Evolutionary conservation across 2,113 vertebrate genomes (phyloP).

Genomic region (Cyrtonyx montezumae): DNA sequence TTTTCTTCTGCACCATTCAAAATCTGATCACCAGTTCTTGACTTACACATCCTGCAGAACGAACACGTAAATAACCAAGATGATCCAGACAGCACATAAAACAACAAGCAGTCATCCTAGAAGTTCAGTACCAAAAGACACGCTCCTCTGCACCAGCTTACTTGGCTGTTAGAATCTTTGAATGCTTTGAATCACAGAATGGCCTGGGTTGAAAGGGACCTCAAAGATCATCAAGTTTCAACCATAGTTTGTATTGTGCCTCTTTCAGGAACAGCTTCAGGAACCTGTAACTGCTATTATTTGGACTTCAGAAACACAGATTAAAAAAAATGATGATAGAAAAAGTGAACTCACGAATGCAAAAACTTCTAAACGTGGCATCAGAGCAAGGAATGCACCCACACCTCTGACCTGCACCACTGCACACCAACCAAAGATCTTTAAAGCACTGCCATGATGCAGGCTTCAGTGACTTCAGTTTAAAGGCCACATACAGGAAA

Average conservation of each 20-base stretch:
- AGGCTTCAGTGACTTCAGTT: neutral
- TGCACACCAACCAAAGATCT: neutral
- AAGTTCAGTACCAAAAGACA: neutral
- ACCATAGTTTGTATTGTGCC: neutral
- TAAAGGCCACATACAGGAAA: neutral
- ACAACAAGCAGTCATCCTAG: neutral
- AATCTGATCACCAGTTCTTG: conserved; percentile 41
- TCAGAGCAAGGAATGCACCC: neutral
- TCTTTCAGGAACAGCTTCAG: neutral
- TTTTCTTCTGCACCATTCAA: conserved; percentile 42
- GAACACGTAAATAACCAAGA: neutral
- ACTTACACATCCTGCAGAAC: conserved; percentile 73
- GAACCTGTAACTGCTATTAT: neutral
- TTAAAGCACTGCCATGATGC: neutral
- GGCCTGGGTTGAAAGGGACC: too few relatives aligned
- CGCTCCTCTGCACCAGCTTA: neutral
- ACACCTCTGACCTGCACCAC: neutral
- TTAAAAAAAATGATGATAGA: neutral
- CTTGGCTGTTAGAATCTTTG: neutral
- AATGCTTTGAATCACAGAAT: too few relatives aligned
- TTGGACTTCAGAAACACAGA: neutral
- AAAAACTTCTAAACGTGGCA: conserved; percentile 13
- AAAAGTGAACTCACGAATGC: neutral
- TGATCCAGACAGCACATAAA: neutral
- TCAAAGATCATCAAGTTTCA: too few relatives aligned